Evolutionary conservation across 2,113 vertebrate genomes (phyloP), one percentile per base, ranked within the genome.

Genomic region (Periophthalmus modestus): DNA sequence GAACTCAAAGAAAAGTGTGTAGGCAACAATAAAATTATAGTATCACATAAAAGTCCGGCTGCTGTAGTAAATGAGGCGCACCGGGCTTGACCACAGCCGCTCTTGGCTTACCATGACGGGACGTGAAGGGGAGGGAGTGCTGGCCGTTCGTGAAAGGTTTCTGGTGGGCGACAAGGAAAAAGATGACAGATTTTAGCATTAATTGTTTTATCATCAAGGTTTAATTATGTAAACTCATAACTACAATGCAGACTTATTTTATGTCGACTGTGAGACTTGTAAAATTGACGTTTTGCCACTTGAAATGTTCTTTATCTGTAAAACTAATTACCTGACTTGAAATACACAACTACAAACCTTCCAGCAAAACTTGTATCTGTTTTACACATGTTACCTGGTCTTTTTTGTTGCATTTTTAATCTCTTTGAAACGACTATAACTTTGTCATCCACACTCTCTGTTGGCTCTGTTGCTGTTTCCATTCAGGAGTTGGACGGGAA

Each of bases 101-200:
- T 82, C 10, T 77, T 50, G 75, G 67, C 87, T 92, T 89, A 94
- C 92, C 86, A n/a, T 85, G 71, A 10, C 72, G 85, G 70, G 85
- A 39, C 72, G 80, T 9, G 57, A 80, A 79, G 23, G 85, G 69
- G 66, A 81, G 77, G 62, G 72, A 16, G 5, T 46, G 70, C 21
- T 74, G 77, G 63, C 52, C 72, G 55, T 84, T 54, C 7, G 74
- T 34, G 47, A 77, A 71, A 46, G 86, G 79, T 76, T 92, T 90
- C 93, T 94, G 74, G 68, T 68, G 18, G 52, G 39, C 48, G 72
- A 82, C n/a, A 81, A 74, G 66, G 24, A 66, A 24, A 82, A 34
- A 54, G 66, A 24, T 16, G 39, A 7, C 61, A 67, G 39, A 81
- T 61, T 59, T 33, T 48, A 63, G 68, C 11, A 79, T 43, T 19